Evolutionary conservation across 1,140 invertebrate genomes (phyloP), one percentile per base, ranked within the genome.

Genomic region (Campoletis sonorensis): DNA sequence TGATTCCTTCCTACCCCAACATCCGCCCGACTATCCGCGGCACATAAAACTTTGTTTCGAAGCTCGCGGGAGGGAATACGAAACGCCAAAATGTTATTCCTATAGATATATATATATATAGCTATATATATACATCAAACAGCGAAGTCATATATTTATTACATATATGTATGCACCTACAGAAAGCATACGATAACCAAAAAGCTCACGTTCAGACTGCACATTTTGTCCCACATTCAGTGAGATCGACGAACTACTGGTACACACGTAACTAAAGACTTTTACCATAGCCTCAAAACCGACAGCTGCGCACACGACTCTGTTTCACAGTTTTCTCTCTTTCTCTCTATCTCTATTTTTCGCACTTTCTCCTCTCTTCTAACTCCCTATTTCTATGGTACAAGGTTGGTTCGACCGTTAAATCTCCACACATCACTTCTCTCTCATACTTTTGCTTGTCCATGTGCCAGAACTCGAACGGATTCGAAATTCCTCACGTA

Each of bases 261-360:
- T 37, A 64, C 58, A 78, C 76, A 78, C 54, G 54, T 37, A 54
- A 78, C 76, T 58, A 78, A 61, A 78, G 64, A 54, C 54, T 78
- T 23, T 27, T 78, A 18, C 51, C 23, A 49, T 67, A 23, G 54
- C 54, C 27, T 18, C 18, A n/a, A 54, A 54, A 54, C 51, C 51
- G 51, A 54, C 51, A 54, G 51, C 51, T 54, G 51, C 51, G 51
- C 51, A 21, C 18, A 21, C 18, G 51, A 54, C n/a, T 21, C 51
- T n/a, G 18, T 0, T 54, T 54, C 51, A 18, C 18, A 54, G 51
- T 11, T 54, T 54, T 1, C 18, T 54, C 7, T n/a, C 18, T n/a
- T 8, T 54, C 18, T 54, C 18, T 54, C 18, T 54, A 16, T 54
- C 51, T 54, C 51, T 13, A 45, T 11, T 21, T 54, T 54, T 21